Base-by-base conservation (phyloP, 2,888 invertebrate genomes). In the Cactoblastis cactorum region DNA sequence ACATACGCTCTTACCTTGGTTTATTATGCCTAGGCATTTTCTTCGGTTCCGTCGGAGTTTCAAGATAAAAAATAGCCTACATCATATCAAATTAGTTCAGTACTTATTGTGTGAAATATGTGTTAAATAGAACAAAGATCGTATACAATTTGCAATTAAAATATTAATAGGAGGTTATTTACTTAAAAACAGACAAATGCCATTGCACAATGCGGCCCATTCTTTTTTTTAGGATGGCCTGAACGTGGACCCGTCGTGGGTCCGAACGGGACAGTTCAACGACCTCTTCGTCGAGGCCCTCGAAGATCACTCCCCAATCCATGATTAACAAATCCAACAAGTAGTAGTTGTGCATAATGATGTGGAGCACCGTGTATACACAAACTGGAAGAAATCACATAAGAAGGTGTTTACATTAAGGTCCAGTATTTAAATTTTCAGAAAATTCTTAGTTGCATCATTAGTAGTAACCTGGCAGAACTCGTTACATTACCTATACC, bases 111-210 rank as follows among this genome's bases (percentile, higher is more conserved):
- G n/a, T n/a, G n/a, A n/a, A n/a, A n/a, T n/a, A n/a, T n/a, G n/a
- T n/a, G n/a, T n/a, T n/a, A n/a, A n/a, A n/a, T n/a, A n/a, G n/a
- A n/a, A n/a, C n/a, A n/a, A n/a, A n/a, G n/a, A n/a, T n/a, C n/a
- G n/a, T n/a, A n/a, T n/a, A n/a, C n/a, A n/a, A n/a, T n/a, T n/a
- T 8, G 28, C 28, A 8, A 9, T 28, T 8, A 8, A 6, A 28
- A 6, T 8, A 28, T 6, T 28, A 28, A 5, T 8, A 38, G 17
- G 4, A 12, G 19, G 4, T n/a, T 19, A 52, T 63, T 38, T 68
- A 78, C 83, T 62, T 64, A n/a, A 74, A 68, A n/a, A 80, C 70
- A 4, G 72, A 68, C 0, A 55, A 58, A 50, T 85, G 84, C 82
- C 80, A 82, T 2, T 55, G 63, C 1, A 78, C 77, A 22, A 84